Evolutionary conservation across 2,888 invertebrate genomes (phyloP).

Genomic region (Scaptomyza tumidula): DNA sequence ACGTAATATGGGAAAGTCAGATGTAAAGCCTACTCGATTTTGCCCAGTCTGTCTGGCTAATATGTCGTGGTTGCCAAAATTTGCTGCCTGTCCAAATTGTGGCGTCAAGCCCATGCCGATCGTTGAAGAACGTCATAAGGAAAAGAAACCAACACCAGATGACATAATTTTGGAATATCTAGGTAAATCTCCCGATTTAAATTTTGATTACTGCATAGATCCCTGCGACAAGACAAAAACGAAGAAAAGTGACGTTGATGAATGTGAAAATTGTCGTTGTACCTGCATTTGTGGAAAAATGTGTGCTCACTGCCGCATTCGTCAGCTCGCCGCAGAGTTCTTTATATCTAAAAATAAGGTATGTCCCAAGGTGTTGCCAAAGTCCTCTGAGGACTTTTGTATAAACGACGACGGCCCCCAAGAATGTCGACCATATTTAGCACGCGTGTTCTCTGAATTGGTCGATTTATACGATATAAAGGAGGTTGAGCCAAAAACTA

Average conservation of each 20-base stretch:
- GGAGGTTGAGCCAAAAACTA: slow-evolving; percentile 38
- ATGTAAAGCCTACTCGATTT: slow-evolving; percentile 59
- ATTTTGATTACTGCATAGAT: slow-evolving; percentile 55
- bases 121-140: slow-evolving; percentile 69
- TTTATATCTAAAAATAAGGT: slow-evolving; percentile 11
- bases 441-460: slow-evolving; percentile 78
- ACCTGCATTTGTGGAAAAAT: slow-evolving; percentile 67
- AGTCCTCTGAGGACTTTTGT: slow-evolving; percentile 58
- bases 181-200: slow-evolving; percentile 39
- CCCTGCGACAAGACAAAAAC: slow-evolving; percentile 36
- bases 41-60: slow-evolving; percentile 82
- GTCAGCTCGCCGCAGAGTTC: slow-evolving; percentile 68
- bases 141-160: slow-evolving; percentile 70
- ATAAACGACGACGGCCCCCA: slow-evolving; percentile 48
- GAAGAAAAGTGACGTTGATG: background rate
- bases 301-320: slow-evolving; percentile 77
- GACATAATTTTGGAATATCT: slow-evolving; percentile 75
- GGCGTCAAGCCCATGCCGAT: slow-evolving; percentile 79
- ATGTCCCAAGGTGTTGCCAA: slow-evolving; percentile 47
- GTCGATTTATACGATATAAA: slow-evolving; percentile 74
- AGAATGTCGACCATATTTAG: slow-evolving; percentile 75
- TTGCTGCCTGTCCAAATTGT: slow-evolving; percentile 83
- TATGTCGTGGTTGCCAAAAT: slow-evolving; percentile 83
- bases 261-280: slow-evolving; percentile 51
- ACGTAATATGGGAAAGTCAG: slow-evolving; percentile 23